Conservation (phyloP, 2,113 vertebrate species). For the Indicator indicator region DNA sequence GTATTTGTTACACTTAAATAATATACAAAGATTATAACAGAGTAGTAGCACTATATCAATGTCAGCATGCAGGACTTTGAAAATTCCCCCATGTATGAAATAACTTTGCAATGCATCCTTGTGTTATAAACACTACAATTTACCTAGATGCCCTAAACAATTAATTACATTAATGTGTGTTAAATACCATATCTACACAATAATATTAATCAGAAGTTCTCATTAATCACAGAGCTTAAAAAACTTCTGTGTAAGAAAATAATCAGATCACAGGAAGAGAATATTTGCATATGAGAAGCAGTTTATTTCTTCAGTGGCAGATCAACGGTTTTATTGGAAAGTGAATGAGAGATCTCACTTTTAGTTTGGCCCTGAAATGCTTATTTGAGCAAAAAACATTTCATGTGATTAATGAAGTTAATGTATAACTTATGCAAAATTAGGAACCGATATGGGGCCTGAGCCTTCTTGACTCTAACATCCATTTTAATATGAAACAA, state of each 20-base stretch:
- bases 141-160: constrained; percentile 32
- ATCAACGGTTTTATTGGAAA: background rate
- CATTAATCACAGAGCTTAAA: constrained; percentile 32
- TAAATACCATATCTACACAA: constrained; percentile 26
- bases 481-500: background rate
- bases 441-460: background rate
- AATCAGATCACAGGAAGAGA: background rate
- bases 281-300: constrained; percentile 55
- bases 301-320: background rate
- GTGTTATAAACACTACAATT: constrained; percentile 50
- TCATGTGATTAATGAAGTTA: background rate
- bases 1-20: constrained; percentile 85
- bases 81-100: constrained; percentile 74
- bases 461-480: background rate
- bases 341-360: background rate
- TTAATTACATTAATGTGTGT: constrained; percentile 19
- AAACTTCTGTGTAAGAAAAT: background rate
- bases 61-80: constrained; percentile 76
- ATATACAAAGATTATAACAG: constrained; percentile 81
- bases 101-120: constrained; percentile 51
- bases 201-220: background rate
- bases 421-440: background rate
- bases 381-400: background rate
- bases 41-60: constrained; percentile 79
- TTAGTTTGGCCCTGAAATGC: background rate